Evolutionary conservation across 2,888 invertebrate species (phyloP).

Genomic region (Cheiracanthium punctorium): DNA sequence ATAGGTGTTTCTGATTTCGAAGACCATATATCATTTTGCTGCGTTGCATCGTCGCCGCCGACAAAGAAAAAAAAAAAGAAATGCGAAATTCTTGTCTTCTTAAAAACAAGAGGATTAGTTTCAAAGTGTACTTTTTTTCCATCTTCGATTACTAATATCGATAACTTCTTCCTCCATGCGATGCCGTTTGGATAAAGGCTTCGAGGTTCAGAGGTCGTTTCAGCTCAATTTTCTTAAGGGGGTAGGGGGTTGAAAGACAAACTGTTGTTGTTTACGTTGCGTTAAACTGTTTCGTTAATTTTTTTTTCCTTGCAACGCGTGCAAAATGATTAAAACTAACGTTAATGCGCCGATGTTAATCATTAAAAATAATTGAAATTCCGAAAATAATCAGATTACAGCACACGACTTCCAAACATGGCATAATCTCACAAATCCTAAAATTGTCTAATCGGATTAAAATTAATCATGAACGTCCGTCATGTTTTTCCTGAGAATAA

Average conservation of each 20-base stretch:
- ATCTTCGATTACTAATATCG: not conserved
- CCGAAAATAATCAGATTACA: no score
- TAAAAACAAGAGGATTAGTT: conserved; percentile 65
- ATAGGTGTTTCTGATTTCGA: conserved; percentile 25
- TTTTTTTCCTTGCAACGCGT: no score
- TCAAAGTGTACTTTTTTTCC: conserved; percentile 8
- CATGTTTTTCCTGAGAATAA: no score
- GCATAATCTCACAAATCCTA: no score
- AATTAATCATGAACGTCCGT: no score
- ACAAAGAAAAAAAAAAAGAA: not conserved
- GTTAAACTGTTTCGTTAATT: no score
- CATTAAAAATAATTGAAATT: no score
- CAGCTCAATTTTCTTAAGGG: not conserved
- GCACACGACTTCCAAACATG: no score
- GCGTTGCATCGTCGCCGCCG: not conserved
- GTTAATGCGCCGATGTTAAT: no score
- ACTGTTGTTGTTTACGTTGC: not conserved
- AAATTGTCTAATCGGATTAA: no score
- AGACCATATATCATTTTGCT: conserved; percentile 35
- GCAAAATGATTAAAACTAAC: no score
- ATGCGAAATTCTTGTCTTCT: not conserved
- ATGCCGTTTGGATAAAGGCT: conserved; percentile 17
- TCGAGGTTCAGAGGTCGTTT: not conserved
- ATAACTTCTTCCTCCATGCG: not conserved
- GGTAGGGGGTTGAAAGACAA: not conserved